Percentiles rank a stretch among this genome's conserved stretches.
Evolutionary conservation across 1,140 invertebrate genomes (phyloP).

Genomic region (Drosophila varians): DNA sequence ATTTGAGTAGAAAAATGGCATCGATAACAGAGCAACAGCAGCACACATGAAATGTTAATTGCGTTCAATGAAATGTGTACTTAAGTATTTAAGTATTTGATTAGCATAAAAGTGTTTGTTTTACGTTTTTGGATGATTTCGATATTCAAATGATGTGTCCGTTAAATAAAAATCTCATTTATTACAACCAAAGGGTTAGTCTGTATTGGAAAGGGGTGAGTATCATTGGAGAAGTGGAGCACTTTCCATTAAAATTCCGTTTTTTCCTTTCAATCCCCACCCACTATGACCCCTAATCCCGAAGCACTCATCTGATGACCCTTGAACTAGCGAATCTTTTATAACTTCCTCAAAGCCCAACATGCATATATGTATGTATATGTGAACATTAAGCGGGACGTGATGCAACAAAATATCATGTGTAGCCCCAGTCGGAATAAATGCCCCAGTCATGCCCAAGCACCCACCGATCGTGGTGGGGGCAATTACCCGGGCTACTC

Average conservation of each 20-base stretch:
- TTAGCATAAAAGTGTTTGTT: slow-evolving; percentile 57
- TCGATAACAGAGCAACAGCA: slow-evolving; percentile 24
- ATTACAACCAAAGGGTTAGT: slow-evolving; percentile 14
- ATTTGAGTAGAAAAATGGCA: slow-evolving; percentile 12
- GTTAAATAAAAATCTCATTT: slow-evolving; percentile 65
- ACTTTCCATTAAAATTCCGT: neutral
- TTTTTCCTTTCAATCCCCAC: neutral
- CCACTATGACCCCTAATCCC: slow-evolving; percentile 18
- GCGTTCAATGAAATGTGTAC: slow-evolving; percentile 56
- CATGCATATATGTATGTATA: slow-evolving; percentile 16
- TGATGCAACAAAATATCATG: slow-evolving; percentile 52
- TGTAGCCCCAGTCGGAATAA: slow-evolving; percentile 56
- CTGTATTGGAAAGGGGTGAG: neutral
- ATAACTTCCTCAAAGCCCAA: slow-evolving; percentile 38
- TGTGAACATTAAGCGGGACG: slow-evolving; percentile 35
- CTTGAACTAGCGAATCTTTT: slow-evolving; percentile 38
- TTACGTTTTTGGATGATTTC: slow-evolving; percentile 41
- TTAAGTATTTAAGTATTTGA: slow-evolving; percentile 66
- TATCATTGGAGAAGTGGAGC: neutral
- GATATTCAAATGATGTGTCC: slow-evolving; percentile 41
- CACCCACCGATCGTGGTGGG: slow-evolving; percentile 28
- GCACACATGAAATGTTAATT: slow-evolving; percentile 45
- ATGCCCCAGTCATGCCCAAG: slow-evolving; percentile 56
- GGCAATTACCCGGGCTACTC: slow-evolving; percentile 71
- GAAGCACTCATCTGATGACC: slow-evolving; percentile 34